A percentile compares a stretch with the other conserved stretches of the same genome.
These are phyloP conservation scores for Himalopsyche kuldschensis DNA, from an alignment of 2,888 invertebrate genomes.

Conservation along the genomic window DNA sequence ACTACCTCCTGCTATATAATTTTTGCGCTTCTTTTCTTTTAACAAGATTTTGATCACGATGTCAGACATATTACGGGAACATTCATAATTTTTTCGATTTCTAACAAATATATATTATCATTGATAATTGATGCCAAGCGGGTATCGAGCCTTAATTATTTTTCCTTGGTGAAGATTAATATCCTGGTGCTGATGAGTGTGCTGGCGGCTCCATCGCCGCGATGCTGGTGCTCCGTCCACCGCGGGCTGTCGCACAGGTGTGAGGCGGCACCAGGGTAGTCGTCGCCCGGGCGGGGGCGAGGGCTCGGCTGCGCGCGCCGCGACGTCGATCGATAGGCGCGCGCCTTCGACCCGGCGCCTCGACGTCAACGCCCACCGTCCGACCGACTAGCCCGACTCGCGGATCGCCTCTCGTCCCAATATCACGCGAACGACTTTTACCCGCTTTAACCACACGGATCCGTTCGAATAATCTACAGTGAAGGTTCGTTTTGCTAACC, in stretches of 20 bases:
- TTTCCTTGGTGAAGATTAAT: no score
- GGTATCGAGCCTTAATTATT: no score
- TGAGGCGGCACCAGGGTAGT: slow-evolving; percentile 42
- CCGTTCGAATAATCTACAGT: neutral
- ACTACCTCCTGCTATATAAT: no score
- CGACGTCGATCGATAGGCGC: slow-evolving; percentile 52
- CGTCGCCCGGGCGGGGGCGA: slow-evolving; percentile 41
- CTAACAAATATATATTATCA: no score
- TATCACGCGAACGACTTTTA: neutral
- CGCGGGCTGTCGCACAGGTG: slow-evolving; percentile 40
- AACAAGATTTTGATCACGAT: no score
- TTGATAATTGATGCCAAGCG: no score
- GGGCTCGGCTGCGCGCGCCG: slow-evolving; percentile 45
- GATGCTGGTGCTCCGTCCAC: slow-evolving; percentile 45
- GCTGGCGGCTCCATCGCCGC: neutral
- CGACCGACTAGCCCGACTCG: slow-evolving; percentile 25
- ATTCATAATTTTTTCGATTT: no score
- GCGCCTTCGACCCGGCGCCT: slow-evolving; percentile 38
- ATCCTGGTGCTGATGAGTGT: neutral
- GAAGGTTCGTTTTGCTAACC: no score
- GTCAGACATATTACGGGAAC: no score
- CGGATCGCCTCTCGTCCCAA: slow-evolving; percentile 8
- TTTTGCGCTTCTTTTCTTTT: no score
- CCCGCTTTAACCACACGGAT: neutral
- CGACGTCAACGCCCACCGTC: slow-evolving; percentile 34